A percentile compares a stretch with the other conserved stretches of the same genome.
Conservation (phyloP, 2,888 invertebrate genomes). For the Nowickia ferox region DNA sequence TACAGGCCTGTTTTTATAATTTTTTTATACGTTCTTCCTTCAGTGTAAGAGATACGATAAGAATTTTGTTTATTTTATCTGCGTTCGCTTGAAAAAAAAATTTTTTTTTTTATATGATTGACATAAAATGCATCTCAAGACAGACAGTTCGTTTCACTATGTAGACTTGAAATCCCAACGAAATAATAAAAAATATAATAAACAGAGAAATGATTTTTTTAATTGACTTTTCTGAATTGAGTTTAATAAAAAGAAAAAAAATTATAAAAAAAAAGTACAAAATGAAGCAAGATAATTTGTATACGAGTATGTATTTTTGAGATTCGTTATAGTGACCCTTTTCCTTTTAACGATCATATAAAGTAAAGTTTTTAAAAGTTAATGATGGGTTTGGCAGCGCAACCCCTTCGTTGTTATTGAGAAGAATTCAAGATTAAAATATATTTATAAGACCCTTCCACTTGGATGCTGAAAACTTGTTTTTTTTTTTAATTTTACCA, state of each 20-base stretch:
- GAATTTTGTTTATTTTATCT: constrained; percentile 15
- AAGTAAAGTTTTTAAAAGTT: constrained; percentile 40
- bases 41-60: constrained; percentile 14
- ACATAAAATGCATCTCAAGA: constrained; percentile 47
- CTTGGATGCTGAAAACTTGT: constrained; percentile 20
- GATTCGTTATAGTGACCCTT: constrained; percentile 61
- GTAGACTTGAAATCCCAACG: not conserved
- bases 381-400: constrained; percentile 35
- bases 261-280: not conserved
- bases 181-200: not conserved
- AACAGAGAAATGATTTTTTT: constrained; percentile 31
- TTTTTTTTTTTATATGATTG: constrained; percentile 35
- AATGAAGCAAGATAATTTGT: constrained; percentile 30
- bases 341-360: constrained; percentile 12
- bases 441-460: not conserved
- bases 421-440: not conserved
- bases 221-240: constrained; percentile 52
- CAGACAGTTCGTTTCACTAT: constrained; percentile 14
- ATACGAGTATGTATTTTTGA: constrained; percentile 4
- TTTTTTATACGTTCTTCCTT: not conserved
- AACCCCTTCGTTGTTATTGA: not conserved
- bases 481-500: constrained; percentile 20
- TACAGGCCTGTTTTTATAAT: not conserved
- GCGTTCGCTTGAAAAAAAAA: not conserved
- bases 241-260: not conserved